Evolutionary conservation across 1,140 invertebrate genomes (phyloP).

Genomic region (Babylonia areolata): DNA sequence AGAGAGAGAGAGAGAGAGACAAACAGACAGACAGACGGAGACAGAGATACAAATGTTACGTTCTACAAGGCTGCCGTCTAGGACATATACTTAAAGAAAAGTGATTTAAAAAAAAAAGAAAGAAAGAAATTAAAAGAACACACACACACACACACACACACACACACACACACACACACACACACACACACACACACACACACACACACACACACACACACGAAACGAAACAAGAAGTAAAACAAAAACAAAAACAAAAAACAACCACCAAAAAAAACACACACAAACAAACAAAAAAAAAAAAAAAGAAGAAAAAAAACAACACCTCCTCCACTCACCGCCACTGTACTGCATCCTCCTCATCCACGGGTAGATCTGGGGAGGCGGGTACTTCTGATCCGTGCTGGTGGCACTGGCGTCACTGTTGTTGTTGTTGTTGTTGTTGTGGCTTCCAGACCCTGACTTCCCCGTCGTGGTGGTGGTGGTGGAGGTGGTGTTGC

Average conservation of each 20-base stretch:
- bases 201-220: too few relatives aligned
- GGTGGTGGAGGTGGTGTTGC: slow-evolving; percentile 53
- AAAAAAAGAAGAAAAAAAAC: not conserved
- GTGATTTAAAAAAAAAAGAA: too few relatives aligned
- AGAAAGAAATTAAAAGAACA: not conserved
- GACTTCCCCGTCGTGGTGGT: not conserved
- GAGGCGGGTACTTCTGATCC: slow-evolving; percentile 52
- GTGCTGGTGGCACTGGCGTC: slow-evolving; percentile 31
- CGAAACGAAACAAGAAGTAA: not conserved
- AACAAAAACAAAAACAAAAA: not conserved
- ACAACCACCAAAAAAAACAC: not conserved
- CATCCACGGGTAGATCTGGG: slow-evolving; percentile 74
- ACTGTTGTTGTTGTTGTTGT: slow-evolving; percentile 57
- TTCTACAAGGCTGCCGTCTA: too few relatives aligned
- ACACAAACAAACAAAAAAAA: not conserved
- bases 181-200: not conserved
- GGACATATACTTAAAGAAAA: too few relatives aligned
- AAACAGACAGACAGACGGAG: too few relatives aligned
- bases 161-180: not conserved
- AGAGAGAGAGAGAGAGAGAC: too few relatives aligned
- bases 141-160: not conserved
- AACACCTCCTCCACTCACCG: slow-evolving; percentile 54
- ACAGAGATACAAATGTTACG: not conserved
- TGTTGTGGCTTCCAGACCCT: slow-evolving; percentile 52
- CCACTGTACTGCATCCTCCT: slow-evolving; percentile 72